These are phyloP conservation scores for Dryobotodes eremita DNA, from an alignment of 2,888 invertebrate genomes.

Conservation along the genomic window DNA sequence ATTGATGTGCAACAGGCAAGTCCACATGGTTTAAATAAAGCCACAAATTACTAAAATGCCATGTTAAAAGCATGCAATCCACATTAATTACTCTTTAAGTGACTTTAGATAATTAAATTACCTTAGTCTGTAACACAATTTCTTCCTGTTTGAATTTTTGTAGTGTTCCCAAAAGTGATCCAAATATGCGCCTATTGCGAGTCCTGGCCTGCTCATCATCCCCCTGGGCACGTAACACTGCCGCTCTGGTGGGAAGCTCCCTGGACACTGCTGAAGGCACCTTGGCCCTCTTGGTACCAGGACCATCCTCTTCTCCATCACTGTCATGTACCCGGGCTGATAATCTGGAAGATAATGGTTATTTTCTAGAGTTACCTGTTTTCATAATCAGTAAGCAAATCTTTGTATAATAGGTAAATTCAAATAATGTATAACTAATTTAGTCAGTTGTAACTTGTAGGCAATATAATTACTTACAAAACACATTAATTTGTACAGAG, in stretches of 20 bases:
- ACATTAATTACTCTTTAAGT: background rate
- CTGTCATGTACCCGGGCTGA: slow-evolving; percentile 87
- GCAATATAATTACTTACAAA: background rate
- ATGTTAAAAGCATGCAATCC: background rate
- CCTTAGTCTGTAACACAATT: slow-evolving; percentile 95
- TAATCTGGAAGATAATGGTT: slow-evolving; percentile 72
- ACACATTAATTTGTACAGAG: slow-evolving; percentile 1
- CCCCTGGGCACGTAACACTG: slow-evolving; percentile 93
- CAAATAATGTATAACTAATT: background rate
- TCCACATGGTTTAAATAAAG: background rate
- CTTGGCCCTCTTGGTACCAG: slow-evolving; percentile 79
- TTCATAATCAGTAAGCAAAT: background rate
- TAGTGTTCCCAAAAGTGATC: slow-evolving; percentile 97
- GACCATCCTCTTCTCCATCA: slow-evolving; percentile 88
- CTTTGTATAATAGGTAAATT: background rate
- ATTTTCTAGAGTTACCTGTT: background rate
- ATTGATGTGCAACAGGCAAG: background rate
- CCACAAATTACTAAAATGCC: background rate
- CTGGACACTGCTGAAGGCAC: slow-evolving; percentile 94
- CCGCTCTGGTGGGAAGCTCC: slow-evolving; percentile 94
- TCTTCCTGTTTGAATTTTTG: slow-evolving; percentile 99
- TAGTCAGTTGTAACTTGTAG: background rate
- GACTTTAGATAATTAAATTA: background rate
- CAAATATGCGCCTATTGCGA: slow-evolving; percentile 98
- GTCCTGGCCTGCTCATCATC: slow-evolving; percentile 95